A percentile compares a stretch with the other conserved stretches of the same genome.
Evolutionary conservation across 2,888 invertebrate species (phyloP).

Genomic region (Eurois occulta): DNA sequence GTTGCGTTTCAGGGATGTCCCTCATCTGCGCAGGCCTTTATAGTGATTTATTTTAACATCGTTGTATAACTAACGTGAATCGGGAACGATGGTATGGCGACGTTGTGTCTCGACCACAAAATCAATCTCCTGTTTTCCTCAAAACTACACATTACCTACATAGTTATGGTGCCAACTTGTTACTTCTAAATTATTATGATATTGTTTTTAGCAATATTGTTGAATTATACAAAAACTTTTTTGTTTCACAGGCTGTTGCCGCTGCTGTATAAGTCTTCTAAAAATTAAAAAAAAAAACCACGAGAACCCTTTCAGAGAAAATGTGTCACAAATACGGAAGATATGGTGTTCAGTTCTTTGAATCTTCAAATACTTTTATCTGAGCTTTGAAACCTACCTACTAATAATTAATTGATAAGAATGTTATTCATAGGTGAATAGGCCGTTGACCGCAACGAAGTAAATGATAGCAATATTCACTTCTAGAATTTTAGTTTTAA

Average conservation of each 20-base stretch:
- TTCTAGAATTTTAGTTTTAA: slow-evolving; percentile 7
- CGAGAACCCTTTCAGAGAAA: background rate
- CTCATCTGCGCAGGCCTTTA: background rate
- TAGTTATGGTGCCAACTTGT: background rate
- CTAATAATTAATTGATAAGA: background rate
- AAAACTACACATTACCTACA: background rate
- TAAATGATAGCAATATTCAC: background rate
- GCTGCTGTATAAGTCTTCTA: background rate
- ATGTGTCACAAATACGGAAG: background rate
- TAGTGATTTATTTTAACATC: slow-evolving; percentile 15
- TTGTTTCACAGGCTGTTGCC: background rate
- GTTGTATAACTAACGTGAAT: background rate
- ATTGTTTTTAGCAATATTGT: background rate
- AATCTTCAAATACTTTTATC: background rate
- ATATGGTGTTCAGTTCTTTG: background rate
- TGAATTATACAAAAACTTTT: background rate
- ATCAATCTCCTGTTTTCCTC: background rate
- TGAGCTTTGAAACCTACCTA: background rate
- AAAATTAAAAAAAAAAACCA: background rate
- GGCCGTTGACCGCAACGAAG: background rate
- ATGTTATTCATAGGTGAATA: too few relatives aligned
- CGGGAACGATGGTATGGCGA: slow-evolving; percentile 27
- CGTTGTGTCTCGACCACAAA: slow-evolving; percentile 13
- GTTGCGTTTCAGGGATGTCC: background rate
- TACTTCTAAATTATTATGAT: too few relatives aligned